These are phyloP conservation scores for Ceratosolen fusciceps DNA, from an alignment of 1,140 invertebrate species.

Conservation along the genomic window DNA sequence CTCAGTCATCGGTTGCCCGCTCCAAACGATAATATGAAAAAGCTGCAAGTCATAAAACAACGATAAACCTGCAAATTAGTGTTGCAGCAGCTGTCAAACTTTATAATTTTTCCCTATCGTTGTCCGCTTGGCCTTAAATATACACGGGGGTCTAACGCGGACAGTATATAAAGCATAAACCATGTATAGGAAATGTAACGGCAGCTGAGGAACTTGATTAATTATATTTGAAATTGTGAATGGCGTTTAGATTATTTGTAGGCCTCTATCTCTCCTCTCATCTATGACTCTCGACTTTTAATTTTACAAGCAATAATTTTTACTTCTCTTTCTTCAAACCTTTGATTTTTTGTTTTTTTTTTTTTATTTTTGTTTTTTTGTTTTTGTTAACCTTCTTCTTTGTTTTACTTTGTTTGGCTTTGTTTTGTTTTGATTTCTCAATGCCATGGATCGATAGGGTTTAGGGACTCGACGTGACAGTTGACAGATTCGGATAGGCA, in stretches of 20 bases:
- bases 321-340: no score
- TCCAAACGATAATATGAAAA: slow-evolving; percentile 29
- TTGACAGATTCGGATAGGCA: slow-evolving; percentile 12
- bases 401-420: slow-evolving; percentile 15
- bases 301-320: slow-evolving; percentile 4
- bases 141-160: slow-evolving; percentile 24
- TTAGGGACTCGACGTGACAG: background rate
- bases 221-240: slow-evolving; percentile 18
- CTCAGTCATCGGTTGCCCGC: slow-evolving; percentile 38
- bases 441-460: slow-evolving; percentile 14
- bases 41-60: slow-evolving; percentile 47
- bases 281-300: slow-evolving; percentile 42
- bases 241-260: slow-evolving; percentile 40
- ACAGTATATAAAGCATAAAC: slow-evolving; percentile 4
- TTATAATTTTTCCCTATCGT: slow-evolving; percentile 47
- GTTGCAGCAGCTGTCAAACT: slow-evolving; percentile 47
- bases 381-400: no score
- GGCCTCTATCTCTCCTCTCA: slow-evolving; percentile 37
- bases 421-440: slow-evolving; percentile 9
- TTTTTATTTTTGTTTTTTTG: slow-evolving; percentile 1
- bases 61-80: slow-evolving; percentile 28
- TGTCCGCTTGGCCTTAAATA: slow-evolving; percentile 25
- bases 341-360: no score
- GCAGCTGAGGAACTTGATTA: slow-evolving; percentile 48
- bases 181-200: background rate